phyloP scores from a whole-genome alignment of 2,888 invertebrate genomes.

The Oegoconia quadripuncta region DNA sequence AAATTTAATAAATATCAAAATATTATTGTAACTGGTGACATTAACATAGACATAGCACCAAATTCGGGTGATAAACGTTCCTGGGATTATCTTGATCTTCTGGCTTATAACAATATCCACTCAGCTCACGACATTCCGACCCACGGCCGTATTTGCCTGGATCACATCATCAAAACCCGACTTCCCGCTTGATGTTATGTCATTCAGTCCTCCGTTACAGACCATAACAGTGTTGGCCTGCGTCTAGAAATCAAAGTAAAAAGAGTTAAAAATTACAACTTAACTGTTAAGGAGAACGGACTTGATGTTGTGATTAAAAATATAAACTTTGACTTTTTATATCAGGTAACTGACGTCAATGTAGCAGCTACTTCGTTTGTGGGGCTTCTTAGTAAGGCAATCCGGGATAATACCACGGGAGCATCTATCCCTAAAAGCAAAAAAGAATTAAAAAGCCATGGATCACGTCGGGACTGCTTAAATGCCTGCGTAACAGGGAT shows the following conservation, averaged over 20 bases:
- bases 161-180: neutral
- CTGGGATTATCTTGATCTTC: neutral
- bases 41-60: too few species aligned
- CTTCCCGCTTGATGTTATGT: neutral
- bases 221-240: too few species aligned
- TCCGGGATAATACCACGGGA: neutral
- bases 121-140: neutral
- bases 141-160: neutral
- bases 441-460: neutral
- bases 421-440: neutral
- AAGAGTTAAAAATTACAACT: neutral
- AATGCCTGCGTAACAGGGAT: neutral
- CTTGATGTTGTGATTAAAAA: too few species aligned
- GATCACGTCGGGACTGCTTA: constrained; percentile 1
- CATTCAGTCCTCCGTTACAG: neutral
- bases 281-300: neutral
- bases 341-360: too few species aligned
- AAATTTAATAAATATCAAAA: neutral
- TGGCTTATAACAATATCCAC: neutral
- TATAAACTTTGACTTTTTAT: too few species aligned
- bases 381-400: neutral
- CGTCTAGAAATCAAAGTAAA: too few species aligned
- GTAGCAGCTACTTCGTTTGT: neutral
- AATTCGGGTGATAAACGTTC: too few species aligned
- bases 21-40: too few species aligned